Evolutionary conservation across 2,797 vertebrate species (phyloP), one percentile per base, ranked within the genome.

Genomic region (Pseudopleuronectes americanus): DNA sequence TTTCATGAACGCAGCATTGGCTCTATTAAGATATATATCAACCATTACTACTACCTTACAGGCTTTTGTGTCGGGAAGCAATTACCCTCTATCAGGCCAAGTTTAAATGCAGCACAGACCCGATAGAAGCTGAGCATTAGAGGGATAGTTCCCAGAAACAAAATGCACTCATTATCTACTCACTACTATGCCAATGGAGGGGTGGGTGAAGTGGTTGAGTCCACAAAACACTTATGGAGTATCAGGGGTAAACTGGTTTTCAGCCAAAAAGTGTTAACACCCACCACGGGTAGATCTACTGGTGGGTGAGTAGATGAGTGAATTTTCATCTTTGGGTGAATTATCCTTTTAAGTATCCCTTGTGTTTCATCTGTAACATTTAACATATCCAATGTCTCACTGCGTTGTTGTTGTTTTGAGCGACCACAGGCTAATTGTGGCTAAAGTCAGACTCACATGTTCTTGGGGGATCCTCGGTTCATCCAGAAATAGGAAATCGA

Each of bases 401-500:
- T 19, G 14, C 0, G 33, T 2, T 21, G 2, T 21, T 16, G 7
- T 36, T 22, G 1, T 45, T 33, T 53, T 64, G 13, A 48, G 4
- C 12, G 45, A 17, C 6, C 4, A 36, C 36, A 16, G 10, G 1
- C 21, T 26, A 13, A 28, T 9, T 12, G 43, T 56, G 53, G 10
- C 36, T 26, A 13, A 23, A 65, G 8, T 59, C 23, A n/a, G 19
- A 59, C 17, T 51, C 33, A 21, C 17, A 19, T 62, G 24, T 74
- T 36, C 5, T 6, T 4, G 1, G 3, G 6, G 31, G 24, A n/a
- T 60, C 62, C 9, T 38, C 22, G 19, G 52, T 59, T 36, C 49
- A 22, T 57, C 17, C 38, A 62, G 56, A 52, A 47, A 69, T 17
- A 69, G 3, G 23, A 66, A 16, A 64, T 57, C 10, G 7, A 13